Percentiles rank a stretch among this genome's conserved stretches.
Evolutionary conservation across 2,797 vertebrate genomes (phyloP).

Genomic region (Sternotherus odoratus): DNA sequence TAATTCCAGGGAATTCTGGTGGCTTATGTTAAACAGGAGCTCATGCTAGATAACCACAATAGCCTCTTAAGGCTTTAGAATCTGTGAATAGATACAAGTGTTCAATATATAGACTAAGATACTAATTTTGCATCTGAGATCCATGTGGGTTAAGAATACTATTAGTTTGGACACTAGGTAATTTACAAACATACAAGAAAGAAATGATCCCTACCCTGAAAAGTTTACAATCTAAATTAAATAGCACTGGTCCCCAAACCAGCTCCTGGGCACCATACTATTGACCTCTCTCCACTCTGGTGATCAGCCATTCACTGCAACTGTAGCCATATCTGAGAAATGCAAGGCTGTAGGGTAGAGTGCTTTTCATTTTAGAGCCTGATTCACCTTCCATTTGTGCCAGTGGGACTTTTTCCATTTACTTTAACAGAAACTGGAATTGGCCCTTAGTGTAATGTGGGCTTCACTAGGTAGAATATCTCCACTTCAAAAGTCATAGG

Average conservation of each 20-base stretch:
- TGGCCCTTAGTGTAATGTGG: background rate
- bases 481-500: background rate
- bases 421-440: background rate
- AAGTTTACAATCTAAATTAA: background rate
- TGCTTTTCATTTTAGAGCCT: background rate
- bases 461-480: background rate
- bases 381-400: background rate
- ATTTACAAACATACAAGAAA: background rate
- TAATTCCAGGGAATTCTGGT: background rate
- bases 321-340: background rate
- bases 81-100: background rate
- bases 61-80: background rate
- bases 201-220: background rate
- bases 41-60: background rate
- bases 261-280: background rate
- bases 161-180: background rate
- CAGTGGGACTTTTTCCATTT: background rate
- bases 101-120: background rate
- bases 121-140: background rate
- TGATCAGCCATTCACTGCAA: background rate
- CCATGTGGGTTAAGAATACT: background rate
- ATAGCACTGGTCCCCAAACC: background rate
- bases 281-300: background rate
- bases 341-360: background rate
- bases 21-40: background rate